Percentiles rank a stretch among this genome's conserved stretches.
These are phyloP conservation scores for Phycodurus eques DNA, from an alignment of 2,113 vertebrate species.

Conservation along the genomic window DNA sequence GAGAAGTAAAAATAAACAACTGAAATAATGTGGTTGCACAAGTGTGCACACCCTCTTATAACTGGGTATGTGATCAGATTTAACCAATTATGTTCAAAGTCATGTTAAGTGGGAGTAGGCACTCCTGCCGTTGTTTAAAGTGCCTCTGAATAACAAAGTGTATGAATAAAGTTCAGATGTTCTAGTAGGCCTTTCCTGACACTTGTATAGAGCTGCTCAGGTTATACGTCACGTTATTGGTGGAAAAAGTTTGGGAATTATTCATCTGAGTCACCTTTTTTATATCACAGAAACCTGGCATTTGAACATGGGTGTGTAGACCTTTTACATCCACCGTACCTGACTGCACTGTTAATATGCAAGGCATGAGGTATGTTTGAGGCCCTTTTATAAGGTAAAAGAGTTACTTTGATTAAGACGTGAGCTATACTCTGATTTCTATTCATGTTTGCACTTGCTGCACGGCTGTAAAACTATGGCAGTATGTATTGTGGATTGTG, in stretches of 20 bases:
- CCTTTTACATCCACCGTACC: background rate
- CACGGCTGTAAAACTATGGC: background rate
- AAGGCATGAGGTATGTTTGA: background rate
- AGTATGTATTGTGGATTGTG: background rate
- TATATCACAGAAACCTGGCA: background rate
- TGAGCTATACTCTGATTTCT: background rate
- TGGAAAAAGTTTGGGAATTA: background rate
- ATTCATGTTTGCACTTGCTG: background rate
- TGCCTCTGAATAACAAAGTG: no score
- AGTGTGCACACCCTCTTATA: no score
- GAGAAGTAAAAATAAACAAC: no score
- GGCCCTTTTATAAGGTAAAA: background rate
- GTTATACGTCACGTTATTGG: background rate
- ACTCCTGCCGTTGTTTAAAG: no score
- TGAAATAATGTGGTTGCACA: no score
- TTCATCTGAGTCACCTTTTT: background rate
- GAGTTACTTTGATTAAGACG: background rate
- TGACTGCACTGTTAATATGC: background rate
- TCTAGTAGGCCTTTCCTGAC: background rate
- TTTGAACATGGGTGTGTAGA: background rate
- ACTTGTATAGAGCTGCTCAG: no score
- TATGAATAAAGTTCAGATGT: no score
- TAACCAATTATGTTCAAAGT: no score
- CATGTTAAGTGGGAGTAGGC: no score
- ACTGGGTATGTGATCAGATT: no score